Base-by-base conservation (phyloP, 2,797 vertebrate genomes). In the Eleutherodactylus coqui region DNA sequence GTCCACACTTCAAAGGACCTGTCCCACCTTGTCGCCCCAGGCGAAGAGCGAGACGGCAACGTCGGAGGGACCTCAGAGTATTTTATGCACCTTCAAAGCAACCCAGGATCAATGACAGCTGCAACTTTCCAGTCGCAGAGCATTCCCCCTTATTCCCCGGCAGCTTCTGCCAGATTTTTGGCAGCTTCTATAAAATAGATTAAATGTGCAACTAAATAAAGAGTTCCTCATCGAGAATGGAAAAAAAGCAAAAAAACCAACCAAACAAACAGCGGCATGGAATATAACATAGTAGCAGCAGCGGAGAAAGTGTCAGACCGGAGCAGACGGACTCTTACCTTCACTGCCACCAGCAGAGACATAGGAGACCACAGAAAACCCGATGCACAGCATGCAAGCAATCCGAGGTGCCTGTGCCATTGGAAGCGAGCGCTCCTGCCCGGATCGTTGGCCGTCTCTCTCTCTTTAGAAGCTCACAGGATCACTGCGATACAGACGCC, bases 321-420 rank as follows among this genome's bases (percentile, higher is more conserved):
- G 34, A 69, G 67, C 36, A 69, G 41, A 69, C 17, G 38, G 0
- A 1, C 7, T 86, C 94, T 91, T 94, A 94, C 94, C 94, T 94
- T 95, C 93, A 2, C 93, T 94, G 88, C 89, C 92, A 88, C 91
- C 90, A 88, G 91, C 91, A 0, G 91, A 92, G 60, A 93, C 91
- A 89, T 92, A 93, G 88, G 91, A 92, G 86, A 92, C 88, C 85
- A 90, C 75, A 47, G 92, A 83, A 75, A 92, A 53, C 89, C 93
- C 17, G 86, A 90, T 79, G 87, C 90, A 90, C 64, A 94, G 90
- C 10, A 80, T 27, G 64, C 76, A 85, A 58, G 60, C 64, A n/a
- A 49, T 16, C 27, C 29, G 27, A 0, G 80, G 13, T 16, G 75
- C 45, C 36, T 4, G 49, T 45, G 76, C 67, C 77, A 80, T 85